These are phyloP conservation scores for Clinocottus analis DNA, from an alignment of 2,113 vertebrate genomes.

Conservation along the genomic window DNA sequence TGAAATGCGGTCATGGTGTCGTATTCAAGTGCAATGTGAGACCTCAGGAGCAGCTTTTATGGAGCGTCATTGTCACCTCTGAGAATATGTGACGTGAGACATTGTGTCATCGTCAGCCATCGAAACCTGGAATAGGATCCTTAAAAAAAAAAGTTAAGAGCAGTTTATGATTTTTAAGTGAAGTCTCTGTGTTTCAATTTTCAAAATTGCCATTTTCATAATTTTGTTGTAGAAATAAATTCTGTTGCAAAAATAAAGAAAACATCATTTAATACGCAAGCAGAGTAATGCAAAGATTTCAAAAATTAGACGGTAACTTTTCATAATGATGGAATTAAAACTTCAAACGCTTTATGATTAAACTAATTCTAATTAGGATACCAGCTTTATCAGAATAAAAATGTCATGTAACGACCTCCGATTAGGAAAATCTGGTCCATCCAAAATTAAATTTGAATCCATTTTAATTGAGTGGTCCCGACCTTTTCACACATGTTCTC, in stretches of 20 bases:
- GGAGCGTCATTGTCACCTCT: background rate
- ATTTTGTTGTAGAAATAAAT: background rate
- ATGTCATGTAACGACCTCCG: background rate
- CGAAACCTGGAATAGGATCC: background rate
- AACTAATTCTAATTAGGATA: background rate
- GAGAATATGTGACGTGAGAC: background rate
- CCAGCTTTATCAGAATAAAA: background rate
- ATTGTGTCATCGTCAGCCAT: background rate
- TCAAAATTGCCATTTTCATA: background rate
- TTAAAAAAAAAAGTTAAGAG: background rate
- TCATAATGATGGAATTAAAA: background rate
- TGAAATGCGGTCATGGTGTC: background rate
- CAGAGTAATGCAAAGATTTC: background rate
- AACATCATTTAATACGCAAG: background rate
- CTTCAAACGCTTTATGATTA: background rate
- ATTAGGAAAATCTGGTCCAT: background rate
- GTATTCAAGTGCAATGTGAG: slow-evolving; percentile 20
- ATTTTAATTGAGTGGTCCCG: background rate
- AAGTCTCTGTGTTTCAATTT: background rate
- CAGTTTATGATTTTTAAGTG: background rate
- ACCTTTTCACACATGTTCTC: background rate
- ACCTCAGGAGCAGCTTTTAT: slow-evolving; percentile 18
- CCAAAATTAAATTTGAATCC: background rate
- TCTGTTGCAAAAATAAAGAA: background rate
- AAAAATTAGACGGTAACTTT: background rate